Conservation (phyloP, 2,797 vertebrate genomes). For the Characodon lateralis region DNA sequence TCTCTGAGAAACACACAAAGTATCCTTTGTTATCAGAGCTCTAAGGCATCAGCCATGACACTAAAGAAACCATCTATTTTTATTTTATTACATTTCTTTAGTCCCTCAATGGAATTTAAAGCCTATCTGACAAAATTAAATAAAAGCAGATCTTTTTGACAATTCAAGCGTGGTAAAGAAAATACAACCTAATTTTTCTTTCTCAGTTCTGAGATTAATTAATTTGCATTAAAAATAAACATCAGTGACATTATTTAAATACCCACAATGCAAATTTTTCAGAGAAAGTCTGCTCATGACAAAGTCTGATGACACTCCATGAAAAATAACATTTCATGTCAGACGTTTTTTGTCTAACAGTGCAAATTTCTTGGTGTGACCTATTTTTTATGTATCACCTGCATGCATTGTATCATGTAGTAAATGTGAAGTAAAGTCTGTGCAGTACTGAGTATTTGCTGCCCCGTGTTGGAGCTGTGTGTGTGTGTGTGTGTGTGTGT, state of each 20-base stretch:
- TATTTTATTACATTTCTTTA: not conserved
- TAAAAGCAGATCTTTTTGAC: not conserved
- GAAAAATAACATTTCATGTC: conserved; percentile 30
- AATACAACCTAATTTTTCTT: not conserved
- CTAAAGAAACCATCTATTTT: not conserved
- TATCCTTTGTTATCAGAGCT: not conserved
- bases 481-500: conserved; percentile 17
- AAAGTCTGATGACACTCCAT: conserved; percentile 9
- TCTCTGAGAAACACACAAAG: conserved; percentile 5
- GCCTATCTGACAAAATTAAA: not conserved
- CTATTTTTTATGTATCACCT: conserved; percentile 55
- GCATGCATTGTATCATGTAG: conserved; percentile 37
- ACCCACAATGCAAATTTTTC: conserved; percentile 1
- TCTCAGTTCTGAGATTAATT: conserved; percentile 3
- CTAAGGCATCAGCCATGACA: not conserved
- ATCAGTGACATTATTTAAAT: conserved; percentile 4
- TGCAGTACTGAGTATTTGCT: conserved; percentile 52
- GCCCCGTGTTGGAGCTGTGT: conserved; percentile 63
- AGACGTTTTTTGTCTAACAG: conserved; percentile 42
- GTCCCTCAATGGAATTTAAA: not conserved
- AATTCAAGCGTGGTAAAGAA: not conserved
- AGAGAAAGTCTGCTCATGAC: conserved; percentile 18
- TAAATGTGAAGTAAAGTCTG: conserved; percentile 43
- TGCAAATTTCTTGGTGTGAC: conserved; percentile 50
- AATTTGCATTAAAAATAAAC: conserved; percentile 14